phyloP scores from a whole-genome alignment of 2,113 vertebrate genomes.

The Calyptomena viridis region DNA sequence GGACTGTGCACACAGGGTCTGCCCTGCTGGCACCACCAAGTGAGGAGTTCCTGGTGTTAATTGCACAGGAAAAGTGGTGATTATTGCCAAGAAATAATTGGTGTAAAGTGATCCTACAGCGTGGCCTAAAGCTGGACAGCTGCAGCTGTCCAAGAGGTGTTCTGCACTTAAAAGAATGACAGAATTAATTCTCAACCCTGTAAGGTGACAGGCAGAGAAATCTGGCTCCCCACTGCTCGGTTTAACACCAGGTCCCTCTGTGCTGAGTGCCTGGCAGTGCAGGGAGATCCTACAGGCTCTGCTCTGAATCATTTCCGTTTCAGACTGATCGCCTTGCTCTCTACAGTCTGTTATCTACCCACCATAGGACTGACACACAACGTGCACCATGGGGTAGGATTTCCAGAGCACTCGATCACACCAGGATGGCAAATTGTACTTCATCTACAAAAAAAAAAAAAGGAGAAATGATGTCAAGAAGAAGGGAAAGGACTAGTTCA shows the following conservation, averaged over 20 bases:
- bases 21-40: neutral
- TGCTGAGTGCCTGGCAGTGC: slow-evolving; percentile 44
- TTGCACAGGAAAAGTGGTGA: neutral
- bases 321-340: slow-evolving; percentile 44
- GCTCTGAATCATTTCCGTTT: slow-evolving; percentile 66
- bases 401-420: slow-evolving; percentile 96
- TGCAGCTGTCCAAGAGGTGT: neutral
- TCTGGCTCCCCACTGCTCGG: neutral
- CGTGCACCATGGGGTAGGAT: slow-evolving; percentile 92
- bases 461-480: slow-evolving; percentile 41
- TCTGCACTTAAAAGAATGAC: neutral
- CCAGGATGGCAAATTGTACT: slow-evolving; percentile 98
- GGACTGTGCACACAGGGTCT: neutral
- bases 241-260: slow-evolving; percentile 18
- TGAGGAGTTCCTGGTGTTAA: neutral
- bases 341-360: slow-evolving; percentile 63
- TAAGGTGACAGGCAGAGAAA: neutral
- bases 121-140: neutral
- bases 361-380: slow-evolving; percentile 96
- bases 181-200: neutral
- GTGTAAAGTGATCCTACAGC: neutral
- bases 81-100: neutral
- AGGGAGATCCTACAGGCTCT: slow-evolving; percentile 50
- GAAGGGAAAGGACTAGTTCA: neutral
- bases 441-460: slow-evolving; percentile 79